Conservation (phyloP, 2,888 invertebrate species). For the Dynastes maya region DNA sequence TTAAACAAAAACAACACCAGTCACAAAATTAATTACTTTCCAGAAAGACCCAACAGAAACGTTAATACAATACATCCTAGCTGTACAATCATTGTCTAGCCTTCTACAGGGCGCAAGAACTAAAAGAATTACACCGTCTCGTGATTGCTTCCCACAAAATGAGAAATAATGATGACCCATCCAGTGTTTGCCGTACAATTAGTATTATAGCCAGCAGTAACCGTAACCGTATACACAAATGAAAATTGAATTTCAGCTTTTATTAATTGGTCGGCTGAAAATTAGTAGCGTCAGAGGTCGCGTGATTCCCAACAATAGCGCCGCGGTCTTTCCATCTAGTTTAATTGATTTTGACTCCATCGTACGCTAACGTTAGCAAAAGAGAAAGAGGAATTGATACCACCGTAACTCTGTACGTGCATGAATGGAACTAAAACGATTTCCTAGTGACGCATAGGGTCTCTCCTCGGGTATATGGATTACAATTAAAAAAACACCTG, state of each 20-base stretch:
- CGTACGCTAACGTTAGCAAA: not conserved
- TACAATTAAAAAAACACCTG: slow-evolving; percentile 38
- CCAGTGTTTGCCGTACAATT: not conserved
- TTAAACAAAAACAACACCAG: too few species aligned
- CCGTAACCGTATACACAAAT: slow-evolving; percentile 1
- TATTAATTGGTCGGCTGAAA: slow-evolving; percentile 35
- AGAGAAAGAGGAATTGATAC: slow-evolving; percentile 27
- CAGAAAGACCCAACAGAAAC: too few species aligned
- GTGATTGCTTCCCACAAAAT: not conserved
- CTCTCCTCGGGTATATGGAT: not conserved
- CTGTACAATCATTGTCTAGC: too few species aligned
- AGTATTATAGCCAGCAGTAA: not conserved
- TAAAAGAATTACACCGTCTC: not conserved
- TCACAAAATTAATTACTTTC: too few species aligned
- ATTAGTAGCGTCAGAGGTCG: slow-evolving; percentile 19
- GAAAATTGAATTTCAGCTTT: slow-evolving; percentile 31
- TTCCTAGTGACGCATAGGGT: not conserved
- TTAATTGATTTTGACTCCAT: slow-evolving; percentile 37
- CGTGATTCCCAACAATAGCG: slow-evolving; percentile 27
- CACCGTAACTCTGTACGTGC: not conserved
- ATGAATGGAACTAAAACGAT: slow-evolving; percentile 26
- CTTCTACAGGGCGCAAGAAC: too few species aligned
- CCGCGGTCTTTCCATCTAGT: slow-evolving; percentile 22
- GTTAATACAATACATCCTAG: too few species aligned
- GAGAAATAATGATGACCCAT: slow-evolving; percentile 1